These are phyloP conservation scores for Florisuga fusca DNA, from an alignment of 2,797 vertebrate genomes.

Conservation along the genomic window DNA sequence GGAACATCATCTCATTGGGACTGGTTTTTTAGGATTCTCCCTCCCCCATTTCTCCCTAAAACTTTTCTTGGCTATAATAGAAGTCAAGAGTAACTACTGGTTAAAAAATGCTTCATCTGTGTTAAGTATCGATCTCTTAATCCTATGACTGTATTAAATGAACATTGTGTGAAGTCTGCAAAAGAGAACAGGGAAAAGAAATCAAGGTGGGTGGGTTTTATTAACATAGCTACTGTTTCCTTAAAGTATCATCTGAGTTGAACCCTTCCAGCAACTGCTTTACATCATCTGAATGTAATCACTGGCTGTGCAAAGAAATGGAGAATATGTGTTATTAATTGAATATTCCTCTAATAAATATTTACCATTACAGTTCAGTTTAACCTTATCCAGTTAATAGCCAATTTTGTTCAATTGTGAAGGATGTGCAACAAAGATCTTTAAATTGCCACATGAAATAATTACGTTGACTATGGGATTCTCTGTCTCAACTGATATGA, in stretches of 20 bases:
- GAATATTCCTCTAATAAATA: slow-evolving; percentile 50
- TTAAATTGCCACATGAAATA: slow-evolving; percentile 69
- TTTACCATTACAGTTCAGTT: slow-evolving; percentile 34
- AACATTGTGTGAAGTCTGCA: not conserved
- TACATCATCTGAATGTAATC: slow-evolving; percentile 11
- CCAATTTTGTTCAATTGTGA: slow-evolving; percentile 61
- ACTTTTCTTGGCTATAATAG: slow-evolving; percentile 41
- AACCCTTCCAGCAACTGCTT: not conserved
- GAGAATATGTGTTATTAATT: slow-evolving; percentile 56
- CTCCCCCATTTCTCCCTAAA: not conserved
- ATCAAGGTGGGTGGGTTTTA: slow-evolving; percentile 32
- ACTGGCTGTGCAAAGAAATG: slow-evolving; percentile 41
- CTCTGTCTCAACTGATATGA: slow-evolving; percentile 60
- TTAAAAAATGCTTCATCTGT: slow-evolving; percentile 29
- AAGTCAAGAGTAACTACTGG: slow-evolving; percentile 26
- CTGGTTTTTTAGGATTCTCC: slow-evolving; percentile 56
- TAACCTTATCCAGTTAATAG: slow-evolving; percentile 63
- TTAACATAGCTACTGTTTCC: slow-evolving; percentile 14
- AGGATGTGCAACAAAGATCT: slow-evolving; percentile 45
- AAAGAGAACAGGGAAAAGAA: not conserved
- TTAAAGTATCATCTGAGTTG: slow-evolving; percentile 7
- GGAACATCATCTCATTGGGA: slow-evolving; percentile 40
- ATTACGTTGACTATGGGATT: slow-evolving; percentile 62
- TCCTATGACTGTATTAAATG: not conserved
- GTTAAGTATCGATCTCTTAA: not conserved